Evolutionary conservation across 2,113 vertebrate genomes (phyloP).

Genomic region (Lates calcarifer): DNA sequence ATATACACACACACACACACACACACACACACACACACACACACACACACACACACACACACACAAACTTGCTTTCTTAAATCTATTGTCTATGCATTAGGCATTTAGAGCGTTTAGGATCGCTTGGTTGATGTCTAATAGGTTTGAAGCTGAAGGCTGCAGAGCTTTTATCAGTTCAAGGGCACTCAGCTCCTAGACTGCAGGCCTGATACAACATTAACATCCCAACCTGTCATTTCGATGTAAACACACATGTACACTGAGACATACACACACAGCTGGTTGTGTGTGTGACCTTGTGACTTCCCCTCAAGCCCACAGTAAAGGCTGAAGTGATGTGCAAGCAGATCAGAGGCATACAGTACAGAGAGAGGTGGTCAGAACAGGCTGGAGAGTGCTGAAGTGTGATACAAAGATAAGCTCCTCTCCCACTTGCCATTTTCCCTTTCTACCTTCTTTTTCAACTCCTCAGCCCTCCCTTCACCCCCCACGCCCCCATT

Average conservation of each 20-base stretch:
- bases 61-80: constrained; percentile 15
- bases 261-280: constrained; percentile 45
- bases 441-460: constrained; percentile 12
- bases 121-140: constrained; percentile 61
- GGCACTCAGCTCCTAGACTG: constrained; percentile 59
- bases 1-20: constrained; percentile 8
- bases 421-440: constrained; percentile 7
- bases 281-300: constrained; percentile 52
- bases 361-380: constrained; percentile 20
- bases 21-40: constrained; percentile 8
- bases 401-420: constrained; percentile 53
- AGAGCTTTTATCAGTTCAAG: constrained; percentile 75
- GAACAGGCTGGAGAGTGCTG: constrained; percentile 38
- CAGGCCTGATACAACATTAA: constrained; percentile 59
- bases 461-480: neutral
- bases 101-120: constrained; percentile 61
- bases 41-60: constrained; percentile 8
- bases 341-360: constrained; percentile 60
- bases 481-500: neutral
- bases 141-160: constrained; percentile 66
- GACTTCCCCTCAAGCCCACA: constrained; percentile 60
- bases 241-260: constrained; percentile 54
- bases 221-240: constrained; percentile 64
- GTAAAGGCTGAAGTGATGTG: constrained; percentile 70
- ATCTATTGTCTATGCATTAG: constrained; percentile 66